Conservation (phyloP, 2,888 invertebrate genomes). For the Lycia hirtaria region DNA sequence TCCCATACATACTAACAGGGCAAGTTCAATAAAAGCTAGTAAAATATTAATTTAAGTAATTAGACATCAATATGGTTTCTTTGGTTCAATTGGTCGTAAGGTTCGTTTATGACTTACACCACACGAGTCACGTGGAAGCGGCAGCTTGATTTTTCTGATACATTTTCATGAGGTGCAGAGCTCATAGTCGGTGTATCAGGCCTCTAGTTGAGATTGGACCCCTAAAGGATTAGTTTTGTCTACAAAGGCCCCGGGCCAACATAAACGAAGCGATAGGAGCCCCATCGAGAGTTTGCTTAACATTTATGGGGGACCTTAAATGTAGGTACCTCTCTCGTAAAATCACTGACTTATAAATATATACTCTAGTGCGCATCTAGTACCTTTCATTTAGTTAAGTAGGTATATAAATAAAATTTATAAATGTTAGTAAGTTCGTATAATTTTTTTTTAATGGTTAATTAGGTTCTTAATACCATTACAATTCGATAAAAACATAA, state of each 20-base stretch:
- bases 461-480: no score
- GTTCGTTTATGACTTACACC: constrained; percentile 60
- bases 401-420: no score
- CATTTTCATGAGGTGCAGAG: constrained; percentile 81
- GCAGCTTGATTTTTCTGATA: constrained; percentile 83
- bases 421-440: no score
- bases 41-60: no score
- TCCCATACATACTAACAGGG: no score
- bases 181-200: constrained; percentile 57
- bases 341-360: neutral
- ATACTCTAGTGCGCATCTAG: neutral
- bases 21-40: no score
- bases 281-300: constrained; percentile 26
- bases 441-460: no score
- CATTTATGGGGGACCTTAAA: constrained; percentile 5
- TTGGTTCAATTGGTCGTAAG: no score
- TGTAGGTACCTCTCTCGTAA: neutral
- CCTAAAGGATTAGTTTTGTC: constrained; percentile 71
- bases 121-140: constrained; percentile 56
- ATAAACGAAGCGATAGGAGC: constrained; percentile 41
- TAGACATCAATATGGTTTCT: no score
- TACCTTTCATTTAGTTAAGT: neutral
- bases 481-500: no score
- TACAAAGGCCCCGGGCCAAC: constrained; percentile 30
- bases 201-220: constrained; percentile 62